A percentile compares a stretch with the other conserved stretches of the same genome.
Evolutionary conservation across 2,888 invertebrate species (phyloP).

Genomic region (Drosophila kambysellisi): DNA sequence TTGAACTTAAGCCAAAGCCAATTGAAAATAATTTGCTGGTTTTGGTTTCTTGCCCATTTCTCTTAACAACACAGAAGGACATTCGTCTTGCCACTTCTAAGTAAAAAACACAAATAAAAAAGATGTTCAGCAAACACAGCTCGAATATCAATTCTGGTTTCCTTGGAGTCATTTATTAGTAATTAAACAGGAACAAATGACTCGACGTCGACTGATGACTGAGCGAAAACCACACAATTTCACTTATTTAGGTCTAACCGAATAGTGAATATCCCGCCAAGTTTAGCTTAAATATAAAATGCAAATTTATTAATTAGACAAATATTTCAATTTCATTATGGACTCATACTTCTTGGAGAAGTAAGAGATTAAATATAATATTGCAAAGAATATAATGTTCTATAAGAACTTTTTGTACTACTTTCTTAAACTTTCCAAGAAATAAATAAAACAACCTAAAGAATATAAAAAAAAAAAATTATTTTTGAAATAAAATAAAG

Average conservation of each 20-base stretch:
- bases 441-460: no score
- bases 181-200: constrained; percentile 58
- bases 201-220: constrained; percentile 33
- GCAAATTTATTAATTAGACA: neutral
- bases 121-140: constrained; percentile 15
- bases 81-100: neutral
- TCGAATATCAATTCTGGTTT: constrained; percentile 36
- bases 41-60: constrained; percentile 14
- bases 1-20: constrained; percentile 12
- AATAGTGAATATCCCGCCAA: constrained; percentile 15
- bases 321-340: accelerated
- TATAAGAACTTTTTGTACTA: no score
- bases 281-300: neutral
- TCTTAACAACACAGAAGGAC: constrained; percentile 1
- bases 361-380: no score
- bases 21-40: constrained; percentile 36
- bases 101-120: neutral
- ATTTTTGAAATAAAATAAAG: no score
- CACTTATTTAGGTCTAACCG: neutral
- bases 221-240: constrained; percentile 34
- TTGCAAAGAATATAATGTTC: no score
- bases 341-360: neutral
- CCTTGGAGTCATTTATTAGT: constrained; percentile 27
- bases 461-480: no score
- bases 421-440: no score